Evolutionary conservation across 1,140 invertebrate species (phyloP).

Genomic region (Chrysopa pallens): DNA sequence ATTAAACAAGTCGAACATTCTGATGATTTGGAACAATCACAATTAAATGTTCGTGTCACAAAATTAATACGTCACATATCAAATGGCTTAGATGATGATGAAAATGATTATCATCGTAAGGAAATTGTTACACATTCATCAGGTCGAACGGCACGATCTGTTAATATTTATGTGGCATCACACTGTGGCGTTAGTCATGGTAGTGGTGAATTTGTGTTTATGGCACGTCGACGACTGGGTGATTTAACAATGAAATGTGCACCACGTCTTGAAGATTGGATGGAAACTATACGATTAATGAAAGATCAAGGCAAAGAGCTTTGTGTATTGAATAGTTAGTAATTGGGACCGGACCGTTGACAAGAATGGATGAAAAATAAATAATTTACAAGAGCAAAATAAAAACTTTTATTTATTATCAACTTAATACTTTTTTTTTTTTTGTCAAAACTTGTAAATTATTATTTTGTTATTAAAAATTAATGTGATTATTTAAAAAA

Average conservation of each 20-base stretch:
- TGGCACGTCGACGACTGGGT: constrained; percentile 52
- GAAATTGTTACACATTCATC: constrained; percentile 13
- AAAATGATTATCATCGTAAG: constrained; percentile 15
- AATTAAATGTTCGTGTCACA: constrained; percentile 44
- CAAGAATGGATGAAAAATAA: no score
- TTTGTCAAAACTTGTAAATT: no score
- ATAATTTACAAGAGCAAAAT: no score
- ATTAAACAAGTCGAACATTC: constrained; percentile 43
- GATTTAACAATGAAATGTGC: constrained; percentile 52
- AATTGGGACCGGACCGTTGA: neutral
- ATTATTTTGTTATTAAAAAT: no score
- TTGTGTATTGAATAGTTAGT: constrained; percentile 34
- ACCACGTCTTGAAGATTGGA: constrained; percentile 50
- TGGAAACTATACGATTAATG: constrained; percentile 33
- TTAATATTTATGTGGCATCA: constrained; percentile 33
- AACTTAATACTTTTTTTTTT: no score
- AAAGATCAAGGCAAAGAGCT: constrained; percentile 38
- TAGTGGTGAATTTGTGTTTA: constrained; percentile 58
- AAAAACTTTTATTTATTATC: no score
- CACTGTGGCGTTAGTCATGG: constrained; percentile 51
- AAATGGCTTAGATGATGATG: constrained; percentile 8
- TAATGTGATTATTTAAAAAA: no score
- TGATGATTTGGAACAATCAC: constrained; percentile 40
- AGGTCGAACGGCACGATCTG: constrained; percentile 20
- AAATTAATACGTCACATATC: constrained; percentile 39